A percentile compares a stretch with the other conserved stretches of the same genome.
Evolutionary conservation across 2,797 vertebrate genomes (phyloP).

Genomic region (Austrolebias charrua): DNA sequence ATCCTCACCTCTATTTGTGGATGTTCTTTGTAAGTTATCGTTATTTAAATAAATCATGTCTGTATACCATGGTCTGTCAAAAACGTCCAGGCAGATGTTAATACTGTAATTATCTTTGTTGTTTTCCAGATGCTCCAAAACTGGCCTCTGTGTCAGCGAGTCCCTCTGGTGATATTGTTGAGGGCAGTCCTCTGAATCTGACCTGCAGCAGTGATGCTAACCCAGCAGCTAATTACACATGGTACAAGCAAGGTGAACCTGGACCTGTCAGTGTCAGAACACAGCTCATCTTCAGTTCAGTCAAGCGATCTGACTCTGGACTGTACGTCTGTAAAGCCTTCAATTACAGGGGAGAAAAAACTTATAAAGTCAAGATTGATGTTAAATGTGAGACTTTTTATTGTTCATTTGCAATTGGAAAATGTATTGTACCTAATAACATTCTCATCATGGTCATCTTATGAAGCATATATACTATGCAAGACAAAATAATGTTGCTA

Average conservation of each 20-base stretch:
- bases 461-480: no score
- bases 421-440: background rate
- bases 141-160: conserved; percentile 10
- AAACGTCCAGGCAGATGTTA: no score
- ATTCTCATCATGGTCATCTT: background rate
- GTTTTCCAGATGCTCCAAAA: no score
- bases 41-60: no score
- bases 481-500: no score
- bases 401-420: background rate
- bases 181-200: conserved; percentile 38
- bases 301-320: conserved; percentile 23
- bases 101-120: background rate
- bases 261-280: no score
- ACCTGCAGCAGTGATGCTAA: conserved; percentile 50
- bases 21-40: conserved; percentile 6
- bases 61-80: no score
- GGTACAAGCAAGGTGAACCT: conserved; percentile 31
- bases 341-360: background rate
- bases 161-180: conserved; percentile 8
- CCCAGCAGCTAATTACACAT: conserved; percentile 42
- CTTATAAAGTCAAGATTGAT: background rate
- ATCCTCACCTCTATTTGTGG: background rate
- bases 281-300: conserved; percentile 12
- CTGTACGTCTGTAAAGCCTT: conserved; percentile 7
- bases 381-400: conserved; percentile 17